phyloP scores from a whole-genome alignment of 2,113 vertebrate genomes.

The Ciconia stormi region DNA sequence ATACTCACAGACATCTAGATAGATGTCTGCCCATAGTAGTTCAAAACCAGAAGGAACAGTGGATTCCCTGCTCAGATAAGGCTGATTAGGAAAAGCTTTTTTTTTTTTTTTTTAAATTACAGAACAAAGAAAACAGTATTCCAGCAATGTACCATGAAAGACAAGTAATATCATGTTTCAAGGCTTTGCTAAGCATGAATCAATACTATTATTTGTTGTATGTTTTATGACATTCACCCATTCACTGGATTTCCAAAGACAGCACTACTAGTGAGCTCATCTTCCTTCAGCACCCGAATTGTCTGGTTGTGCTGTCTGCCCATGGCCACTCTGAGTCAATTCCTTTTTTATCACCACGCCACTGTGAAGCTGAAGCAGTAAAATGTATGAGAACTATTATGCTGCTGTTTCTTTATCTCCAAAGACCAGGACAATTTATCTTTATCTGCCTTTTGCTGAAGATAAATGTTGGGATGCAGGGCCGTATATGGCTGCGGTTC shows the following conservation, averaged over 20 bases:
- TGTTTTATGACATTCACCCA: neutral
- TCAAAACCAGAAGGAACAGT: neutral
- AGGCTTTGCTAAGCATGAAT: neutral
- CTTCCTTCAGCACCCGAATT: neutral
- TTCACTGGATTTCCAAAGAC: neutral
- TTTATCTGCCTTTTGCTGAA: neutral
- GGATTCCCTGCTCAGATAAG: neutral
- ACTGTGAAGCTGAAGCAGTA: neutral
- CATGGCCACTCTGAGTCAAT: neutral
- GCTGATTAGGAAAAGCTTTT: neutral
- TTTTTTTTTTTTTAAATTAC: neutral
- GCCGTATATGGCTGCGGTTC: neutral
- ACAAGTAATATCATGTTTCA: neutral
- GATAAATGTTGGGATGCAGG: neutral
- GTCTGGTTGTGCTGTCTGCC: neutral
- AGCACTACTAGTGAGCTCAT: neutral
- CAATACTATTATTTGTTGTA: neutral
- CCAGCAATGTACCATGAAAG: neutral
- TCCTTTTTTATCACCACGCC: neutral
- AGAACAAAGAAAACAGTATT: neutral
- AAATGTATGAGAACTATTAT: neutral
- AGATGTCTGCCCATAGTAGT: neutral
- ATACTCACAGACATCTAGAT: neutral
- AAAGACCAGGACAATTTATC: neutral
- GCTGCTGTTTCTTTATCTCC: neutral